Evolutionary conservation across 2,888 invertebrate genomes (phyloP), one percentile per base, ranked within the genome.

Genomic region (Saturnia pavonia): DNA sequence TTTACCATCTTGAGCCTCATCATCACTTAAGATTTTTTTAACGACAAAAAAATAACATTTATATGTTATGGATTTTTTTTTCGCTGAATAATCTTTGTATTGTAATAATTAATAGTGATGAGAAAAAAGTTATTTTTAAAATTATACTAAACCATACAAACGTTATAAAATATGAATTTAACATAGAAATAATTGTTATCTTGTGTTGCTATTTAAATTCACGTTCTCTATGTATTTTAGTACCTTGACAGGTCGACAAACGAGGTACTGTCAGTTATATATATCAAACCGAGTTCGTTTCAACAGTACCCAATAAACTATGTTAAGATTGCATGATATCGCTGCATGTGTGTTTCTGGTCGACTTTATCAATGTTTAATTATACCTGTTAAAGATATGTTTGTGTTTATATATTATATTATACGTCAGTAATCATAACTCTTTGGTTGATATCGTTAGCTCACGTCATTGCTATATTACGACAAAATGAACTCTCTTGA

Each of bases 401-500:
- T 54, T 60, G 27, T 27, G 6, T 60, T 63, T 43, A 25, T 69
- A 19, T 63, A 11, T n/a, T 40, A 63, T 54, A 54, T 22, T 69
- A 16, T 63, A 34, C 11, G 16, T 43, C 27, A 22, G n/a, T 63
- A 60, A 69, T 69, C 40, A 48, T 40, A 34, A 60, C 19, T n/a
- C 45, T 60, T 68, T 48, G 45, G 57, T 68, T 60, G 34, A 63
- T 68, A 63, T 45, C 45, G 34, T 54, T 45, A n/a, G 34, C 19
- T 34, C 25, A 70, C 68, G 68, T 70, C 43, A 68, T 60, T 70
- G 60, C 43, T 70, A 40, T 67, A 70, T 70, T 67, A 70, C 67
- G 70, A 60, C 67, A 60, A 63, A 68, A 65, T 40, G 51, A 60
- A 67, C 45, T 63, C 45, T 48, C n/a, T 63, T 70, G 68, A 70